Evolutionary conservation across 2,113 vertebrate species (phyloP), one percentile per base, ranked within the genome.

Genomic region (Sylvilagus bachmani): DNA sequence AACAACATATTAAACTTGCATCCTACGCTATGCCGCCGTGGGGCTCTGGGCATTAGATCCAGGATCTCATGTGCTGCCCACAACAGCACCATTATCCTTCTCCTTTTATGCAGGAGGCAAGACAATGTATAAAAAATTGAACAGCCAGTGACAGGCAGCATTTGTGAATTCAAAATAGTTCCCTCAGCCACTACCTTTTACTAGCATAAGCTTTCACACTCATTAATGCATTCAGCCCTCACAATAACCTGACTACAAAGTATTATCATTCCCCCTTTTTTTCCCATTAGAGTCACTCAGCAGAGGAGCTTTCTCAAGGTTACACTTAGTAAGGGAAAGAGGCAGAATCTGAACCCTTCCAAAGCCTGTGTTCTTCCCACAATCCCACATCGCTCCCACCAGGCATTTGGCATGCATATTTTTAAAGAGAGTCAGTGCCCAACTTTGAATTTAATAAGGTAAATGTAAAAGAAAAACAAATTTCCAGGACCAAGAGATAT

Each of bases 81-180:
- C 19, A 49, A 73, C 3, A 71, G 21, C 49, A 71, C 0, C 55
- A 83, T 2, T 29, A 36, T 64, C 69, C 17, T 49, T 82, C 66
- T 96, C 16, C n/a, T 87, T 88, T 91, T 91, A 73, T 73, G n/a
- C 16, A 66, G 58, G n/a, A 93, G 31, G 55, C 88, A 64, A 92
- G 92, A 87, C 88, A 51, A 12, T 33, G 13, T 55, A 21, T 88
- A 27, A n/a, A 86, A 75, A 5, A 11, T 29, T 71, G n/a, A 74
- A 66, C 55, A 86, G 53, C 33, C 53, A 24, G 38, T 86, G 78
- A 69, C 74, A 70, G 31, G 25, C 31, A 62, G 31, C 70, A 55
- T 77, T 90, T 75, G 64, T 44, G 36, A 95, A 62, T 93, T 61
- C 62, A 64, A 55, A 69, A 24, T 64, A 38, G 31, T 53, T 88